Evolutionary conservation across 2,797 vertebrate genomes (phyloP).

Genomic region (Natrix natrix): DNA sequence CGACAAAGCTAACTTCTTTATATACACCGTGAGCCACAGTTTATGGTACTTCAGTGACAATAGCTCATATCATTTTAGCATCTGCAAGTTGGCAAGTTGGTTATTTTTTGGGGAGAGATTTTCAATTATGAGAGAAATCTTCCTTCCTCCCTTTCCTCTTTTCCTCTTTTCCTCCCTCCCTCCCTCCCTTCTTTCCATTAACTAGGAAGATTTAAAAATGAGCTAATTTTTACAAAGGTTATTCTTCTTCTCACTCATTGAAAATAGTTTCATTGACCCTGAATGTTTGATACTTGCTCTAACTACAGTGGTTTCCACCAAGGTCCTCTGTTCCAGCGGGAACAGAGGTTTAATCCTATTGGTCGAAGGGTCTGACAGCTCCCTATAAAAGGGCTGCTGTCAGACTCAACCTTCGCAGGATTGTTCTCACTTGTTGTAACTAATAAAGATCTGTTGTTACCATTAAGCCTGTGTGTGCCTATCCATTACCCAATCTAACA

Average conservation of each 20-base stretch:
- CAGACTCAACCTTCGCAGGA: no score
- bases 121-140: not conserved
- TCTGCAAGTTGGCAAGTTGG: not conserved
- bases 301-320: no score
- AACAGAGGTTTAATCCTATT: no score
- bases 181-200: not conserved
- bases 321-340: no score
- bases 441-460: no score
- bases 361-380: no score
- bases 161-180: not conserved
- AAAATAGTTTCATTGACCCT: not conserved
- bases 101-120: not conserved
- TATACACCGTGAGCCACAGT: not conserved
- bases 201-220: not conserved
- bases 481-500: no score
- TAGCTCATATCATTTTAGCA: not conserved
- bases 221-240: not conserved
- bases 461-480: no score
- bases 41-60: not conserved
- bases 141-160: not conserved
- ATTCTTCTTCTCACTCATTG: slow-evolving; percentile 9
- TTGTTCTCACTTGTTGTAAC: no score
- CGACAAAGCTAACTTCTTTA: not conserved
- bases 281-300: no score
- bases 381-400: no score